These are phyloP conservation scores for Syrrhaptes paradoxus DNA, from an alignment of 2,113 vertebrate genomes.

Conservation along the genomic window DNA sequence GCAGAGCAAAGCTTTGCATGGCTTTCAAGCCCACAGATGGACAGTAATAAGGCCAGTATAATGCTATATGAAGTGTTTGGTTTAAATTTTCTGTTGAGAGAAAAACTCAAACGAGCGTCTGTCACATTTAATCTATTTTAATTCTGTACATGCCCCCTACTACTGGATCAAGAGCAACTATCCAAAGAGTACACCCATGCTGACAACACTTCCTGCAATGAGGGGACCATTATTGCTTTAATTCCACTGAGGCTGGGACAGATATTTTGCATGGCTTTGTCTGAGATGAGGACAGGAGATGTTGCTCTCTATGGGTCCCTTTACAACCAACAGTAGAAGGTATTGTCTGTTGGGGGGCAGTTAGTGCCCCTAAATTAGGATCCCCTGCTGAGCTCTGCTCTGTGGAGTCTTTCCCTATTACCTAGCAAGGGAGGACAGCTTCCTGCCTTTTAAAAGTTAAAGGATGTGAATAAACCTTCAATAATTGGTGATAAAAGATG, in stretches of 20 bases:
- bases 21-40: not conserved
- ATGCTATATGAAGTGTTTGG: not conserved
- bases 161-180: not conserved
- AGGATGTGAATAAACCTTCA: not conserved
- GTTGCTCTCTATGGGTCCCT: not conserved
- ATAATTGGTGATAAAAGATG: not conserved
- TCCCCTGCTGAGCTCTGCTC: not conserved
- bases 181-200: not conserved
- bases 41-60: not conserved
- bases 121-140: not conserved
- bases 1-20: not conserved
- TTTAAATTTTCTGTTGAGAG: not conserved
- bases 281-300: not conserved
- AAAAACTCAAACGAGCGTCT: not conserved
- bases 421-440: not conserved
- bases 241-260: not conserved
- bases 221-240: not conserved
- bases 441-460: not conserved
- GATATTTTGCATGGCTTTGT: not conserved
- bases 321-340: not conserved
- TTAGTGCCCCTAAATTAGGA: not conserved
- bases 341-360: not conserved
- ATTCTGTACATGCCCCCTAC: not conserved
- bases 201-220: not conserved
- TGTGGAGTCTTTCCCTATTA: not conserved